These are phyloP conservation scores for Scotopteryx bipunctaria DNA, from an alignment of 2,888 invertebrate genomes.

Conservation along the genomic window DNA sequence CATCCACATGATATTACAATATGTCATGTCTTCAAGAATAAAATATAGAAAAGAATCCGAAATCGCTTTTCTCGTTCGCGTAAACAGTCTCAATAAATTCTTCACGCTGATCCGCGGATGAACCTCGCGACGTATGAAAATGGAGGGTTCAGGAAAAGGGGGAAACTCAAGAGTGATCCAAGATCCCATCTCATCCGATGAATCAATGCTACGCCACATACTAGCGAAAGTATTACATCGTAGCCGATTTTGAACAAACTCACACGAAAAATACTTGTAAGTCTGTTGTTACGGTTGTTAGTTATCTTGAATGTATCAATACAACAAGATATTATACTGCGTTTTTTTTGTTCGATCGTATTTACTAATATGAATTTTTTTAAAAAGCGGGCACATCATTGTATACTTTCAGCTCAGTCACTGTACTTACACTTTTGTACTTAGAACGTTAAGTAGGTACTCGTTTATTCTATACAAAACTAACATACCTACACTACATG, in stretches of 20 bases:
- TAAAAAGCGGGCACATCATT: too few relatives aligned
- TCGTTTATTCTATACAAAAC: too few relatives aligned
- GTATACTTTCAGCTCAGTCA: too few relatives aligned
- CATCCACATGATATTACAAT: slow-evolving; percentile 26
- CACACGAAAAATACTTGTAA: too few relatives aligned
- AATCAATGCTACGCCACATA: slow-evolving; percentile 42
- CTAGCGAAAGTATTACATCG: slow-evolving; percentile 1
- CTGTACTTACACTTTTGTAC: too few relatives aligned
- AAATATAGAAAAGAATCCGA: slow-evolving; percentile 36
- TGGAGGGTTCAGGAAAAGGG: slow-evolving; percentile 49
- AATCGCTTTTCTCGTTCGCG: slow-evolving; percentile 45
- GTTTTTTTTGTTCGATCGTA: too few relatives aligned
- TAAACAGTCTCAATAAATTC: slow-evolving; percentile 73
- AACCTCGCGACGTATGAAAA: slow-evolving; percentile 71
- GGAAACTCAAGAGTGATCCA: slow-evolving; percentile 41
- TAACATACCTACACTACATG: background rate
- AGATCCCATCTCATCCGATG: slow-evolving; percentile 44
- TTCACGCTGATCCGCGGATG: slow-evolving; percentile 70
- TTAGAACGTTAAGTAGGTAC: too few relatives aligned
- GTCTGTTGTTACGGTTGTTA: too few relatives aligned
- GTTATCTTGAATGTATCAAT: too few relatives aligned
- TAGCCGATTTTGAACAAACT: background rate
- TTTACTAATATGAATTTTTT: too few relatives aligned
- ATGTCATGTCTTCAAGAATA: slow-evolving; percentile 22
- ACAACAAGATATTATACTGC: too few relatives aligned